Evolutionary conservation across 2,797 vertebrate species (phyloP).

Genomic region (Gambusia yucatana): DNA sequence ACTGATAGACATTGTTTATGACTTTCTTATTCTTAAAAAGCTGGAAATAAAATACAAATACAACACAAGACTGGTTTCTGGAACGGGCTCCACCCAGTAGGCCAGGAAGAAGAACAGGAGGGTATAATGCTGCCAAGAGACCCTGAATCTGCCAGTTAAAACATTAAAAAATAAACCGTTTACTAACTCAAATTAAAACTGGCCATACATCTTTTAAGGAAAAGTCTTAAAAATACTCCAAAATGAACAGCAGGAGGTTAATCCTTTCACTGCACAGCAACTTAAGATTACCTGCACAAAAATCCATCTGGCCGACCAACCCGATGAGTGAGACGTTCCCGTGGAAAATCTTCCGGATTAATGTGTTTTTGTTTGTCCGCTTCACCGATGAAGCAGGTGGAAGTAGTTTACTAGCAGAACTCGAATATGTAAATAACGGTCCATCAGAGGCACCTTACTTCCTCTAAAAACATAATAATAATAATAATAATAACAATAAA

Average conservation of each 20-base stretch:
- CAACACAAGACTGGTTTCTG: slow-evolving; percentile 81
- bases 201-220: slow-evolving; percentile 2
- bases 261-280: slow-evolving; percentile 11
- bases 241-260: slow-evolving; percentile 17
- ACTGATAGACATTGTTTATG: slow-evolving; percentile 84
- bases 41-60: slow-evolving; percentile 66
- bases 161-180: slow-evolving; percentile 19
- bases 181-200: slow-evolving; percentile 21
- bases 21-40: slow-evolving; percentile 64
- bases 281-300: slow-evolving; percentile 11
- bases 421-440: slow-evolving; percentile 17
- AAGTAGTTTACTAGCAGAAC: slow-evolving; percentile 25
- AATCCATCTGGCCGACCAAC: slow-evolving; percentile 14
- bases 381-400: slow-evolving; percentile 12
- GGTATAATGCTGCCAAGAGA: slow-evolving; percentile 28
- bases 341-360: slow-evolving; percentile 26
- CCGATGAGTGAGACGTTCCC: slow-evolving; percentile 33
- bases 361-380: slow-evolving; percentile 7
- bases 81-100: slow-evolving; percentile 63
- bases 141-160: slow-evolving; percentile 25
- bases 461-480: not conserved
- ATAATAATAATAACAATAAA: not conserved
- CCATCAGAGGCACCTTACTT: slow-evolving; percentile 19
- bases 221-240: not conserved
- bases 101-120: slow-evolving; percentile 80